Conservation (phyloP, 2,113 vertebrate species). For the Scophthalmus maximus region DNA sequence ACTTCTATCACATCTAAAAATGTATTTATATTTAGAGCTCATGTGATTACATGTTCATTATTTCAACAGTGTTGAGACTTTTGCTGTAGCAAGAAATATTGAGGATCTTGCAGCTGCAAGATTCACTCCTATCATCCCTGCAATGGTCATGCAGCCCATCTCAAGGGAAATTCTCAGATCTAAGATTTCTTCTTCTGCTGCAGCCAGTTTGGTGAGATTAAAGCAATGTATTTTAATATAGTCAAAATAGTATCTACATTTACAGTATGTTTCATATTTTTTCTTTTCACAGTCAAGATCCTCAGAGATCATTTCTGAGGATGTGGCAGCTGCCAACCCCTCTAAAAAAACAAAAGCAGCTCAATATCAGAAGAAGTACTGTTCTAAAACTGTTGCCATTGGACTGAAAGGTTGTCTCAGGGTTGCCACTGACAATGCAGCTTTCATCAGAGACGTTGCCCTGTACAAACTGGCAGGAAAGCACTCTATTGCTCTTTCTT, state of each 20-base stretch:
- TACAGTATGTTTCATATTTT: not conserved
- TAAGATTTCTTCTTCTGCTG: conserved; percentile 8
- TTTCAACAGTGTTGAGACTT: conserved; percentile 78
- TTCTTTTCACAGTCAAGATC: conserved; percentile 64
- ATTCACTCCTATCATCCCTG: conserved; percentile 79
- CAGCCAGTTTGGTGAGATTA: conserved; percentile 44
- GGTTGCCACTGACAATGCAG: conserved; percentile 72
- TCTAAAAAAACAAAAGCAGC: not conserved
- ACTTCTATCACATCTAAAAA: not conserved
- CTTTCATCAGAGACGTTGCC: conserved; percentile 54
- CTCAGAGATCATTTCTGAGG: conserved; percentile 66
- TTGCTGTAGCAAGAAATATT: conserved; percentile 84
- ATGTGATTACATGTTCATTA: not conserved
- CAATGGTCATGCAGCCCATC: conserved; percentile 17
- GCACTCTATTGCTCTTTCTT: conserved; percentile 67
- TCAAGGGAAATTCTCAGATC: conserved; percentile 70
- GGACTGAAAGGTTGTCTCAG: conserved; percentile 81
- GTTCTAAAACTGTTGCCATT: conserved; percentile 56
- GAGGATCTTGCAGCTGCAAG: conserved; percentile 73
- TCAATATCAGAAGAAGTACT: conserved; percentile 68
- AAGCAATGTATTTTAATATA: not conserved
- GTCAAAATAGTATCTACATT: not conserved
- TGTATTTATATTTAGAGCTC: not conserved
- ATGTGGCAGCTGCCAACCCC: not conserved
- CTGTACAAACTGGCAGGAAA: conserved; percentile 80